Evolutionary conservation across 2,113 vertebrate genomes (phyloP).

Genomic region (Leptobrachium leishanense): DNA sequence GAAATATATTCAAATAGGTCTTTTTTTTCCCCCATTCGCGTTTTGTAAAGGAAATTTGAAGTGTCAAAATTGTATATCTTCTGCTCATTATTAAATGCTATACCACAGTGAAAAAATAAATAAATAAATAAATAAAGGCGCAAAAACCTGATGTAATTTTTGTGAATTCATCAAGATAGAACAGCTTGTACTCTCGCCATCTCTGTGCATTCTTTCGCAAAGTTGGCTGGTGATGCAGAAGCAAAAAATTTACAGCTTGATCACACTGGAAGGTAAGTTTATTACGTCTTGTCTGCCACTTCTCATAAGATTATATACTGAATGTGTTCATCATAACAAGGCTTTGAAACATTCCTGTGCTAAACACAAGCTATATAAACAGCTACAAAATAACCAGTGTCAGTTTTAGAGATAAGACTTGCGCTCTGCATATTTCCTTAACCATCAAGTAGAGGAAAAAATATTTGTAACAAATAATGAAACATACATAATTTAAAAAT

Average conservation of each 20-base stretch:
- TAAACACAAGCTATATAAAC: no score
- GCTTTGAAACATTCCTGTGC: not conserved
- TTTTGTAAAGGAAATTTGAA: slow-evolving; percentile 78
- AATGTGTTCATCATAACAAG: not conserved
- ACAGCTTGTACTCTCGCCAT: slow-evolving; percentile 9
- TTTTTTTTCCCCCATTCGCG: slow-evolving; percentile 62
- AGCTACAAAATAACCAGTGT: no score
- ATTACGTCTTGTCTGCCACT: slow-evolving; percentile 37
- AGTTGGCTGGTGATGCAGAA: slow-evolving; percentile 9
- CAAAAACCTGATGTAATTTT: not conserved
- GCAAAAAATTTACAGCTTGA: slow-evolving; percentile 13
- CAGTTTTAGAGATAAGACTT: no score
- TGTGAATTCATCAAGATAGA: not conserved
- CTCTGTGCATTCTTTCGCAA: slow-evolving; percentile 24
- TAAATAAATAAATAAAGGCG: not conserved
- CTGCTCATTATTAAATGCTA: slow-evolving; percentile 84
- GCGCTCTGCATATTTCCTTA: no score
- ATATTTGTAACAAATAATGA: no score
- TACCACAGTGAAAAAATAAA: slow-evolving; percentile 67
- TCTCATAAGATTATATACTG: slow-evolving; percentile 34
- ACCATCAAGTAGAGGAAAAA: no score
- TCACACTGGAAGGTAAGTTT: slow-evolving; percentile 24
- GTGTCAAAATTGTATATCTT: slow-evolving; percentile 83
- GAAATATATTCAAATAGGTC: slow-evolving; percentile 69
- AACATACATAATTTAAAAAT: no score